A percentile compares a stretch with the other conserved stretches of the same genome.
These are phyloP conservation scores for Conops quadrifasciatus DNA, from an alignment of 2,888 invertebrate species.

Conservation along the genomic window DNA sequence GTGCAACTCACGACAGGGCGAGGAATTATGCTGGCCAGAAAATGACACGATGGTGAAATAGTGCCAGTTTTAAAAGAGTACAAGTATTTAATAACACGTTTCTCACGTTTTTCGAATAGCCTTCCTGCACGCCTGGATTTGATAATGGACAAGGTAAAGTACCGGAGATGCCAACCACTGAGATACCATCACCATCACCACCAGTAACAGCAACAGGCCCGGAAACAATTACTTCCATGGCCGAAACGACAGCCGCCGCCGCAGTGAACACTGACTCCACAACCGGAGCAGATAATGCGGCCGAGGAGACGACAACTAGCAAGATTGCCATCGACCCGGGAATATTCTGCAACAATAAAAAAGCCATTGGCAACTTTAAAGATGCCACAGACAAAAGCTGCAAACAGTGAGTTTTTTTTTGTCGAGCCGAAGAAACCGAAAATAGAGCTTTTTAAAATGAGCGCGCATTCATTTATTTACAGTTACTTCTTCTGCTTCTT, in stretches of 20 bases:
- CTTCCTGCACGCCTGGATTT: slow-evolving; percentile 1
- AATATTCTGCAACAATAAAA: neutral
- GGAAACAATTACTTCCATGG: neutral
- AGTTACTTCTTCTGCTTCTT: slow-evolving; percentile 43
- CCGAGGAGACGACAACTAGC: neutral
- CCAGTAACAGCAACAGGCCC: neutral
- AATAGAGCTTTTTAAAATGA: neutral
- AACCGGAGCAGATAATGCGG: neutral
- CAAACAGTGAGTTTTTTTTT: slow-evolving; percentile 9
- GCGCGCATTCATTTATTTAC: neutral
- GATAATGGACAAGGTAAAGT: neutral
- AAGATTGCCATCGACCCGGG: neutral
- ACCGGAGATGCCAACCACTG: neutral
- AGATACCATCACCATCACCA: neutral
- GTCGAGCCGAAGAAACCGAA: too few species aligned
- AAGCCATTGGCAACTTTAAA: neutral
- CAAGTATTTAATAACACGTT: neutral
- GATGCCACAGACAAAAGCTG: slow-evolving; percentile 20
- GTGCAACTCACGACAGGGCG: slow-evolving; percentile 4
- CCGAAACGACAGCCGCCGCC: neutral
- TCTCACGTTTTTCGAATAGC: neutral
- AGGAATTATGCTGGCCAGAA: neutral
- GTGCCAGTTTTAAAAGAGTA: neutral
- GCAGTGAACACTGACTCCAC: neutral
- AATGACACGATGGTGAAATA: neutral